These are phyloP conservation scores for Lagocephalus sceleratus DNA, from an alignment of 2,797 vertebrate species.

Conservation along the genomic window DNA sequence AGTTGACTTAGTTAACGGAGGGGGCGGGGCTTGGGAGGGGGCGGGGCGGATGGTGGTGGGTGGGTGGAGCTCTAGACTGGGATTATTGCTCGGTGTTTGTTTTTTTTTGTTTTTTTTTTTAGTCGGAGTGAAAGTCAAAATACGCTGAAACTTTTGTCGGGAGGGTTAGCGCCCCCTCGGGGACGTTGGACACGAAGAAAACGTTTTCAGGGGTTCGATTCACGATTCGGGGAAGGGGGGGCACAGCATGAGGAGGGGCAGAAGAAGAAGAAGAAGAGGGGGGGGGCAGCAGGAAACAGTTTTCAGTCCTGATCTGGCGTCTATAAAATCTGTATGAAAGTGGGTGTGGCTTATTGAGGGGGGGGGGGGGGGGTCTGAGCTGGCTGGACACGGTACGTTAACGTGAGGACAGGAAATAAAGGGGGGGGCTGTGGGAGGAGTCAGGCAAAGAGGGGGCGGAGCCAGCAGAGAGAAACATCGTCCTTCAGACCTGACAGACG, in stretches of 20 bases:
- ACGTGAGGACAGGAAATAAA: conserved; percentile 23
- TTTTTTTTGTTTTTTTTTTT: neutral
- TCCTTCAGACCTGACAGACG: conserved; percentile 67
- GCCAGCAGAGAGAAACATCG: conserved; percentile 77
- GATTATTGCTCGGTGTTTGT: conserved; percentile 85
- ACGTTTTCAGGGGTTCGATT: neutral
- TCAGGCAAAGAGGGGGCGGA: conserved; percentile 34
- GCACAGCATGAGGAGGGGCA: neutral
- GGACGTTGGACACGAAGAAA: no score
- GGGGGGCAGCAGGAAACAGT: neutral
- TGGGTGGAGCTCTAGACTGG: conserved; percentile 46
- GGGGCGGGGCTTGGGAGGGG: neutral
- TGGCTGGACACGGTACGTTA: conserved; percentile 48
- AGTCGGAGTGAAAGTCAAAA: no score
- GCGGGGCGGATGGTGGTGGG: conserved; percentile 12
- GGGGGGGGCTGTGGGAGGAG: conserved; percentile 5
- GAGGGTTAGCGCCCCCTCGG: no score
- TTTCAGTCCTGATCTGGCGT: conserved; percentile 34
- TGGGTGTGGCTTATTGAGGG: conserved; percentile 41
- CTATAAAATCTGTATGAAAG: conserved; percentile 54
- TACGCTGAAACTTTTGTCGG: no score
- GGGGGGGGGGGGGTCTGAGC: conserved; percentile 8
- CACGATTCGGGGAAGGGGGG: no score
- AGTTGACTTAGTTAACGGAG: conserved; percentile 12
- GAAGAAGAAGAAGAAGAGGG: neutral